phyloP scores from a whole-genome alignment of 2,888 invertebrate genomes.

The Plutella xylostella region DNA sequence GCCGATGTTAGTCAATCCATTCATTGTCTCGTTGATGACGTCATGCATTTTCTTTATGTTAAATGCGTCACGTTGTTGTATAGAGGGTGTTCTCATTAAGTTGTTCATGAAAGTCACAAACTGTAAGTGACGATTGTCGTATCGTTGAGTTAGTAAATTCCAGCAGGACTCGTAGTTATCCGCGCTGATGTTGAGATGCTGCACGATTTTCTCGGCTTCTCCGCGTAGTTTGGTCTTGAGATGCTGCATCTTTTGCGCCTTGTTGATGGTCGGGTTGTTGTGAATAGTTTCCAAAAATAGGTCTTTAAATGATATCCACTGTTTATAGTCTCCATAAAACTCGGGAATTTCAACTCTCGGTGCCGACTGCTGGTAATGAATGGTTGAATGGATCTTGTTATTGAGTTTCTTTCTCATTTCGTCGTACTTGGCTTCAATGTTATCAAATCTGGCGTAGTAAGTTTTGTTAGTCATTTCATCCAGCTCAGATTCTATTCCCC shows the following conservation, averaged over 20 bases:
- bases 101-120: constrained; percentile 2
- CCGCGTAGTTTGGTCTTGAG: constrained; percentile 17
- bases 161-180: constrained; percentile 18
- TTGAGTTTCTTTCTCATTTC: not conserved
- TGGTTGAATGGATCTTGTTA: not conserved
- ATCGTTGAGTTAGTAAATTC: constrained; percentile 16
- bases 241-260: constrained; percentile 21
- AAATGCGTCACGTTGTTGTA: constrained; percentile 1
- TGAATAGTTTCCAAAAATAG: constrained; percentile 14
- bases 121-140: constrained; percentile 7
- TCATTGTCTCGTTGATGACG: constrained; percentile 1
- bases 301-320: not conserved
- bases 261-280: constrained; percentile 14
- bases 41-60: constrained; percentile 8
- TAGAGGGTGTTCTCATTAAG: not conserved
- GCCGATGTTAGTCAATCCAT: constrained; percentile 11
- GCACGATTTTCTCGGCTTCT: constrained; percentile 21
- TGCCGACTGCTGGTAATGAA: not conserved
- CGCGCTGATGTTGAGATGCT: constrained; percentile 19
- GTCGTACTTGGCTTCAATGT: too few relatives aligned
- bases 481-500: too few relatives aligned
- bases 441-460: too few relatives aligned
- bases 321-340: not conserved
- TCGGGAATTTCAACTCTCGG: not conserved
- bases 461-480: not conserved